Base-by-base conservation (phyloP, 2,888 invertebrate species). In the Saturnia pavonia region DNA sequence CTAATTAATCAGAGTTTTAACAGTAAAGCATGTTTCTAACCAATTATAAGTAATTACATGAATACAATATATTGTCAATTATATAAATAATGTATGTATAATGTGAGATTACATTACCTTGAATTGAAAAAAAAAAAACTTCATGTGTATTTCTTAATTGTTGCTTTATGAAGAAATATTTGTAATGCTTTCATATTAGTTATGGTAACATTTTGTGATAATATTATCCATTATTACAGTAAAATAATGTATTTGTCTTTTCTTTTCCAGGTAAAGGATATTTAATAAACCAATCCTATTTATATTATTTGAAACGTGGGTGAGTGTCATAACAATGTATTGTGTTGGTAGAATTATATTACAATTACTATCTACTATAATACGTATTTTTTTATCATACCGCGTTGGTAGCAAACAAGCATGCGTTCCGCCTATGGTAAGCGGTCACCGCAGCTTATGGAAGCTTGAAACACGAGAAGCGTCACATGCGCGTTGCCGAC, bases 191-290 rank as follows among this genome's bases (percentile, higher is more conserved):
- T 60, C 27, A 60, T 14, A 3, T 22, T 9, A 54, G 25, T 25
- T 25, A 60, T 60, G n/a, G n/a, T n/a, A n/a, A n/a, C n/a, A n/a
- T n/a, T n/a, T n/a, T n/a, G n/a, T 27, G 25, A 27, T 14, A 1
- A 19, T 54, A 54, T 43, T 43, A 51, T 60, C 27, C 25, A 27
- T 27, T 2, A 60, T 27, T 25, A 25, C 57, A 60, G 14, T 14
- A 60, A 60, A 60, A 60, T 27, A 60, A 60, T 60, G 57, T 60
- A 60, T 4, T 27, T 60, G 27, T 67, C n/a, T 70, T 67, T 65
- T 67, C 65, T 60, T 65, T 76, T 74, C 1, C 76, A 76, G 75
- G 75, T 76, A 76, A 74, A 68, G 70, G 45, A 65, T 51, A 34
- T 69, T 65, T 22, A 69, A 40, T 65, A 27, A 51, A 19, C 57